Conservation (phyloP, 1,140 invertebrate species). For the Atta colombica region DNA sequence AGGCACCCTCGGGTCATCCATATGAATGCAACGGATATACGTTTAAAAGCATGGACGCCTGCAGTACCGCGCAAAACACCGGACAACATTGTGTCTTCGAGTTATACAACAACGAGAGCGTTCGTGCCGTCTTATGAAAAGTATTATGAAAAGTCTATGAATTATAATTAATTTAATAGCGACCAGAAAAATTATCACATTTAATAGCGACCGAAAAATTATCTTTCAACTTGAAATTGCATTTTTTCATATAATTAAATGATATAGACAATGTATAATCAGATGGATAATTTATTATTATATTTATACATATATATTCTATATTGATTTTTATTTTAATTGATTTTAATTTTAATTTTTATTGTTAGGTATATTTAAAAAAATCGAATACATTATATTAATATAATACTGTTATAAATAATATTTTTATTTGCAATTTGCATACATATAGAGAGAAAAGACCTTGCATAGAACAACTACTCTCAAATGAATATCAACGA, state of each 20-base stretch:
- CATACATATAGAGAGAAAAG: slow-evolving; percentile 54
- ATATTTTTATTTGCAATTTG: neutral
- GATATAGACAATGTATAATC: neutral
- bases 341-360: neutral
- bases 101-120: slow-evolving; percentile 14
- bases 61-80: slow-evolving; percentile 30
- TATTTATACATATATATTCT: neutral
- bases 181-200: neutral
- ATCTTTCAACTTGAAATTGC: neutral
- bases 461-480: slow-evolving; percentile 72
- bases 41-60: slow-evolving; percentile 55
- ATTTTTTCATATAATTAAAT: neutral
- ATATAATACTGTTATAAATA: neutral
- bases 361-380: neutral
- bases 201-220: neutral
- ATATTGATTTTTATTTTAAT: neutral
- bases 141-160: slow-evolving; percentile 69
- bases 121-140: slow-evolving; percentile 71
- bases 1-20: neutral
- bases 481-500: slow-evolving; percentile 78
- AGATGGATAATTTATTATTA: neutral
- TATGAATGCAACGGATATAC: slow-evolving; percentile 37
- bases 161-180: neutral
- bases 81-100: slow-evolving; percentile 69
- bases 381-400: neutral